Conservation (phyloP, 2,888 invertebrate species). For the Coenonympha arcania region DNA sequence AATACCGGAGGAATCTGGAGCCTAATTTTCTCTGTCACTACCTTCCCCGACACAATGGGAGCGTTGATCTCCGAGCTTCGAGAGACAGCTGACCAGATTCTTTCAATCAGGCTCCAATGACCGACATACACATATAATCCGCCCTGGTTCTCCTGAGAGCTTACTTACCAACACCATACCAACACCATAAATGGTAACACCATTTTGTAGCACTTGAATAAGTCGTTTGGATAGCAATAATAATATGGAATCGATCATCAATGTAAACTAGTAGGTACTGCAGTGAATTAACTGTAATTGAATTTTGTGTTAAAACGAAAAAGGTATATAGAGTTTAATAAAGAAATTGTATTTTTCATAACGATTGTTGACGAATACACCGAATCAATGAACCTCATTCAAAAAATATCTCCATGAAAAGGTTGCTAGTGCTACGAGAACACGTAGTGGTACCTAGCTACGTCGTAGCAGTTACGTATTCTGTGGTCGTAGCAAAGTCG, state of each 20-base stretch:
- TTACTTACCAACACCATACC: slow-evolving; percentile 32
- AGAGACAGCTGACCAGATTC: slow-evolving; percentile 57
- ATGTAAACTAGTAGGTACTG: no score
- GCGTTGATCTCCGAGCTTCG: slow-evolving; percentile 66
- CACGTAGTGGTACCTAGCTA: background rate
- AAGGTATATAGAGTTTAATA: no score
- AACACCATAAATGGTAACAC: slow-evolving; percentile 33
- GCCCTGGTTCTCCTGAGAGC: slow-evolving; percentile 25
- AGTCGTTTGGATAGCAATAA: no score
- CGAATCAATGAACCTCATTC: no score
- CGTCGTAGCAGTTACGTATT: no score
- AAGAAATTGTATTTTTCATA: no score
- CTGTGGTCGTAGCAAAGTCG: slow-evolving; percentile 8
- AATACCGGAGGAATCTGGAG: slow-evolving; percentile 67
- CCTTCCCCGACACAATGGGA: slow-evolving; percentile 66
- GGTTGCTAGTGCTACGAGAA: background rate
- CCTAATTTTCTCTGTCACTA: slow-evolving; percentile 70
- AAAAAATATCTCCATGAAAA: background rate
- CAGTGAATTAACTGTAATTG: no score
- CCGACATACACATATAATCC: slow-evolving; percentile 36
- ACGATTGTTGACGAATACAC: no score
- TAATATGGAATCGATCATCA: no score
- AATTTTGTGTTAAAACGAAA: no score
- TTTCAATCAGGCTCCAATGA: slow-evolving; percentile 41
- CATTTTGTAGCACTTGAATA: background rate